Percentiles rank a stretch among this genome's conserved stretches.
Conservation (phyloP, 2,888 invertebrate species). For the Phoenoteleia sp. region DNA sequence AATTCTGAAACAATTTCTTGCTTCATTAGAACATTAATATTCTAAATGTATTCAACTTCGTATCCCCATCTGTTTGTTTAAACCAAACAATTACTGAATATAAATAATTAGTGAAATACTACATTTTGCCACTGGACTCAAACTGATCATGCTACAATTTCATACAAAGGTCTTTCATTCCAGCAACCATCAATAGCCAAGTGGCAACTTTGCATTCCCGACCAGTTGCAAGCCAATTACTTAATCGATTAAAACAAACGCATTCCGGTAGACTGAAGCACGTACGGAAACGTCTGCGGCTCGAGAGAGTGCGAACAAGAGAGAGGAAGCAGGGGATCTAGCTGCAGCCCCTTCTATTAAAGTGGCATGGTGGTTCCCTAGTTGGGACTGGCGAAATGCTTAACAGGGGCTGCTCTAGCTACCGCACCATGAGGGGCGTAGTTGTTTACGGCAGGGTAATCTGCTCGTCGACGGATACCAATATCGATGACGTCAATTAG, state of each 20-base stretch:
- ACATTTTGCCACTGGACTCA: background rate
- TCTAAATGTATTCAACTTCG: no score
- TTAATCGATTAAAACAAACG: constrained; percentile 51
- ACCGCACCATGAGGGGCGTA: constrained; percentile 76
- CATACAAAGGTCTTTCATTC: background rate
- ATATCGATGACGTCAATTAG: constrained; percentile 87
- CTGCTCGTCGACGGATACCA: constrained; percentile 86
- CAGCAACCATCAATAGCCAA: background rate
- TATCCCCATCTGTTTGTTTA: no score
- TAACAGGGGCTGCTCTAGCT: constrained; percentile 62
- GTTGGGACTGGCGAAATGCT: constrained; percentile 66
- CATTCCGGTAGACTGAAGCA: constrained; percentile 7
- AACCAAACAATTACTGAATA: no score
- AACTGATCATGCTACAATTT: background rate
- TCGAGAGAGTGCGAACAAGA: constrained; percentile 29
- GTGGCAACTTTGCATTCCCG: background rate
- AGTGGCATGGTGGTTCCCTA: constrained; percentile 66
- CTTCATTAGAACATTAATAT: no score
- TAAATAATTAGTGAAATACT: no score
- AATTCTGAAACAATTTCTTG: no score
- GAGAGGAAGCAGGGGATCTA: constrained; percentile 4
- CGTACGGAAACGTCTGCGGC: constrained; percentile 43
- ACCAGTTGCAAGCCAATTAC: constrained; percentile 38
- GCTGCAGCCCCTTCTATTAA: constrained; percentile 45
- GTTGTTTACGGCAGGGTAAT: constrained; percentile 86